phyloP scores from a whole-genome alignment of 2,888 invertebrate genomes.

The Polyploca ridens region DNA sequence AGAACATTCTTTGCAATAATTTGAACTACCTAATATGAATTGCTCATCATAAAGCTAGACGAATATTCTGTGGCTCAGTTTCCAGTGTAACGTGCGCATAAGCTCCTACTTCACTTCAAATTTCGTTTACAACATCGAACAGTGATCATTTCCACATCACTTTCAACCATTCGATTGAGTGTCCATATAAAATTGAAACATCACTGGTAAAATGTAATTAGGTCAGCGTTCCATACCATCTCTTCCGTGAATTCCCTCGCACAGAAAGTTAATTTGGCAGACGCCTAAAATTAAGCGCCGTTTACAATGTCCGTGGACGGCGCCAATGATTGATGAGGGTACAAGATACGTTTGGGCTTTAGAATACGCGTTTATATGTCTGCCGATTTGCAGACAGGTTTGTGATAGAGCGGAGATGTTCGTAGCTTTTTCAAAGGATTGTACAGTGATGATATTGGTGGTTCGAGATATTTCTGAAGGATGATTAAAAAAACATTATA shows the following conservation, averaged over 20 bases:
- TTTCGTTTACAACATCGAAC: too few relatives aligned
- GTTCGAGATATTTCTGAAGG: too few relatives aligned
- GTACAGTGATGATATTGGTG: not conserved
- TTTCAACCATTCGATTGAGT: not conserved
- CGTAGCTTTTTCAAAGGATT: not conserved
- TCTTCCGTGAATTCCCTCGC: constrained; percentile 21
- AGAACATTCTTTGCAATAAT: too few relatives aligned
- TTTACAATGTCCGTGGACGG: constrained; percentile 65
- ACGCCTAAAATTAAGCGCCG: constrained; percentile 64
- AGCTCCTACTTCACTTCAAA: too few relatives aligned
- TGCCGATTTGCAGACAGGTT: not conserved
- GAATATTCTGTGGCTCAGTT: too few relatives aligned
- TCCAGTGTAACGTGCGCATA: too few relatives aligned
- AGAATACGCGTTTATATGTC: constrained; percentile 17
- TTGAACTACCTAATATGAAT: too few relatives aligned
- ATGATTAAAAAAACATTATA: too few relatives aligned
- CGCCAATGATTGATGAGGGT: constrained; percentile 72
- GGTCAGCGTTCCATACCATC: constrained; percentile 20
- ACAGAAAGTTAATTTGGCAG: constrained; percentile 57
- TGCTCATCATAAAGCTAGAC: too few relatives aligned
- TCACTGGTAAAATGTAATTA: constrained; percentile 20
- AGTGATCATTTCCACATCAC: too few relatives aligned
- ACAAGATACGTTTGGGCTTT: constrained; percentile 40
- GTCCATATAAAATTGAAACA: constrained; percentile 6
- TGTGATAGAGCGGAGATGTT: constrained; percentile 8